Base-by-base conservation (phyloP, 2,797 vertebrate genomes). In the Hephaestus fuliginosus region DNA sequence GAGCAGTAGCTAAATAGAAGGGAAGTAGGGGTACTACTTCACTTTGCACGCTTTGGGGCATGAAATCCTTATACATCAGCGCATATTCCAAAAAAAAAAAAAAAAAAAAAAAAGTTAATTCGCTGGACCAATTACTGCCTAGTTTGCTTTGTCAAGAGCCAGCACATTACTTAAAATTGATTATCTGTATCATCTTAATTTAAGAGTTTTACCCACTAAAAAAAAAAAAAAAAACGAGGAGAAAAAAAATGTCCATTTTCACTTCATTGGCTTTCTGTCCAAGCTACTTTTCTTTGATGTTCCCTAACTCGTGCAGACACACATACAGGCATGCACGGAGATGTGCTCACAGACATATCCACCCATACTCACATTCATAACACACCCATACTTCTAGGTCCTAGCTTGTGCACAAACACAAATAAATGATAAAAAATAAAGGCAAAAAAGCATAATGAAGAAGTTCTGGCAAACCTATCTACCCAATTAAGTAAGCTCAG, bases 121-220 rank as follows among this genome's bases (percentile, higher is more conserved):
- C 88, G 80, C 74, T 12, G 28, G 75, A 83, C 82, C 89, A 93
- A 92, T 95, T 92, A 91, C 76, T 62, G 81, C 66, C 56, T 81
- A 64, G 83, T 92, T 93, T 92, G 82, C 91, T 93, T 93, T 86
- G 84, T 90, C 83, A 88, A 75, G 83, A 89, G 68, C 46, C 44
- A 76, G 61, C 83, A 81, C 76, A 85, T 92, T 91, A 89, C 86
- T 92, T 88, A 82, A 80, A 92, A 91, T 88, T 84, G 86, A 93
- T 94, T 88, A 91, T 74, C 64, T 86, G 85, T 81, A 83, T 86
- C 80, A 74, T 68, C 82, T 88, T 86, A 58, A 92, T 83, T 86
- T 84, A 84, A 51, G 65, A 83, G 85, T 81, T 84, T 82, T 80
- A 73, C 33, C 61, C 46, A 51, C 73, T 17, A 48, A 75, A 82